These are phyloP conservation scores for Leuctra nigra DNA, from an alignment of 2,888 invertebrate species.

Conservation along the genomic window DNA sequence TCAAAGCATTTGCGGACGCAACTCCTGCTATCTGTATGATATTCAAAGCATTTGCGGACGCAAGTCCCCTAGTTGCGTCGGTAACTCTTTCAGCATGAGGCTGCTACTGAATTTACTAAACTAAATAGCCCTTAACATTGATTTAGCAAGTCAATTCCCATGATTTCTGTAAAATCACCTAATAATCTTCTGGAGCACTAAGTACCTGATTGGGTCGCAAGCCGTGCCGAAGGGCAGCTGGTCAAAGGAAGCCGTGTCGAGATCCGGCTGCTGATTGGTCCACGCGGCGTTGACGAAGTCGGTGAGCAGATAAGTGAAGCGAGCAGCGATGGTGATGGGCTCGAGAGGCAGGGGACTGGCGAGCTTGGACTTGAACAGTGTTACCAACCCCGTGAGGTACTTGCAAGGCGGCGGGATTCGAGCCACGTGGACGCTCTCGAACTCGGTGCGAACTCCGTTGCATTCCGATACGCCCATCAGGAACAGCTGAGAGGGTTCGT, in stretches of 20 bases:
- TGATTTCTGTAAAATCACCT: too few species aligned
- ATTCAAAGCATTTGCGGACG: too few species aligned
- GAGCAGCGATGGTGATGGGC: conserved; percentile 63
- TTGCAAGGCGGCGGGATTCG: conserved; percentile 72
- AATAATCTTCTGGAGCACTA: too few species aligned
- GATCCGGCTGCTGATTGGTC: conserved; percentile 52
- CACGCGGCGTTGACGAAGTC: conserved; percentile 52
- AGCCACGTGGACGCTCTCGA: conserved; percentile 83
- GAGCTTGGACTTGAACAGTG: conserved; percentile 85
- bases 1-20: too few species aligned
- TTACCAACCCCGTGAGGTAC: conserved; percentile 72
- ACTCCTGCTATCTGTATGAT: too few species aligned
- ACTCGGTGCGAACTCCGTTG: conserved; percentile 69
- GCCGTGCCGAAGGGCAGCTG: conserved; percentile 79
- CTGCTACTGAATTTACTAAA: too few species aligned
- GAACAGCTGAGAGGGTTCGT: conserved; percentile 67
- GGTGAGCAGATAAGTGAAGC: conserved; percentile 65
- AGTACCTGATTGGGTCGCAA: conserved; percentile 64
- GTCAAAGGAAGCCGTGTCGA: conserved; percentile 47
- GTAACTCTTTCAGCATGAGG: too few species aligned
- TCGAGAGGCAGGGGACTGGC: conserved; percentile 48
- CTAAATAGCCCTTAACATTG: too few species aligned
- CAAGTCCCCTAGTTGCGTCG: too few species aligned
- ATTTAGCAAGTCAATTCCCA: too few species aligned
- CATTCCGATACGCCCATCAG: conserved; percentile 76